Percentiles rank a stretch among this genome's conserved stretches.
phyloP scores from a whole-genome alignment of 2,797 vertebrate species.

The Margarornis squamiger region DNA sequence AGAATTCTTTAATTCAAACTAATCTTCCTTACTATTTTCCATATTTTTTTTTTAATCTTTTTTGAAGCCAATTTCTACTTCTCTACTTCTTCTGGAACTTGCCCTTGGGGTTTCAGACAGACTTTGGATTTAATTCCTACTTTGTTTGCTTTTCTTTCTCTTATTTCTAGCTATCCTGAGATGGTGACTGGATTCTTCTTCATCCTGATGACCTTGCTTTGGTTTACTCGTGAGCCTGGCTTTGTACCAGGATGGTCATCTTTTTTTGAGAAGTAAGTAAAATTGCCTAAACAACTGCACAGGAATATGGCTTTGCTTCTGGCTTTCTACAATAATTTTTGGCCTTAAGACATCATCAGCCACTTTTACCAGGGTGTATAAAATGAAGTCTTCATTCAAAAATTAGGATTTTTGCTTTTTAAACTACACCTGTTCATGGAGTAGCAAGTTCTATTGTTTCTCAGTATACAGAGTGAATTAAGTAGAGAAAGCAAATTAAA shows the following conservation, averaged over 20 bases:
- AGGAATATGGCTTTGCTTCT: not conserved
- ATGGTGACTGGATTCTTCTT: slow-evolving; percentile 96
- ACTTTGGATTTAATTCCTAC: not conserved
- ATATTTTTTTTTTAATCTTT: not conserved
- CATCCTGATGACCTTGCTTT: slow-evolving; percentile 94
- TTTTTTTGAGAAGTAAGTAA: slow-evolving; percentile 91
- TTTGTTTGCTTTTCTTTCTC: not conserved
- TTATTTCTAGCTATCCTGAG: slow-evolving; percentile 89
- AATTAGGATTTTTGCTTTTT: not conserved
- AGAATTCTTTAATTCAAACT: not conserved
- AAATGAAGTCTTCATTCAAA: not conserved
- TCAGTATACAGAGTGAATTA: not conserved
- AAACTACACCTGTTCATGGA: not conserved
- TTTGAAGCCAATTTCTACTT: not conserved
- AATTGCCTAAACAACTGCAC: not conserved
- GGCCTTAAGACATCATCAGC: not conserved
- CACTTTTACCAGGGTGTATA: not conserved
- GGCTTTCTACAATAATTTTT: not conserved
- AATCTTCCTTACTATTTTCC: not conserved
- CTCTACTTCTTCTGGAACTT: not conserved
- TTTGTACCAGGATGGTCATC: slow-evolving; percentile 97
- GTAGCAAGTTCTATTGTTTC: not conserved
- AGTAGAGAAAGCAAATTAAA: not conserved
- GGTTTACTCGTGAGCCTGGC: slow-evolving; percentile 97
- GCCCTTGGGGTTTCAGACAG: not conserved